Evolutionary conservation across 2,888 invertebrate genomes (phyloP).

Genomic region (Hoplodrina blanda): DNA sequence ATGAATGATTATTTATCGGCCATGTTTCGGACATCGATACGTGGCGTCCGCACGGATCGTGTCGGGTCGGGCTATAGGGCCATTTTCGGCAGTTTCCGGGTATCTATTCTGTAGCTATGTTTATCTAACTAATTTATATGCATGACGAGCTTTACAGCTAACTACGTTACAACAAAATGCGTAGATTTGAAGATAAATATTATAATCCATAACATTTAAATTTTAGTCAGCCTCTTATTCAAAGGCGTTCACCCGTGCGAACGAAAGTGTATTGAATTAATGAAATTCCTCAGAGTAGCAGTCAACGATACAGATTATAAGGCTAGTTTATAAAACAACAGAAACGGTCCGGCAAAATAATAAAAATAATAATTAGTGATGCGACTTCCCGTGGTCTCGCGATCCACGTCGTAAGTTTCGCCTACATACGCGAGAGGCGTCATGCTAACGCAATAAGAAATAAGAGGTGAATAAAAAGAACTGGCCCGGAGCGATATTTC

Average conservation of each 20-base stretch:
- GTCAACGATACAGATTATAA: slow-evolving; percentile 41
- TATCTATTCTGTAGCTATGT: slow-evolving; percentile 68
- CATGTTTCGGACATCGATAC: slow-evolving; percentile 79
- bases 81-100: slow-evolving; percentile 85
- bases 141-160: slow-evolving; percentile 70
- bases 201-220: slow-evolving; percentile 41
- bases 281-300: slow-evolving; percentile 43
- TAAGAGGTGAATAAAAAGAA: slow-evolving; percentile 77
- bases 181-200: slow-evolving; percentile 65
- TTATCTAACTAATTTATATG: slow-evolving; percentile 76
- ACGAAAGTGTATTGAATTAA: slow-evolving; percentile 47
- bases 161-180: slow-evolving; percentile 71
- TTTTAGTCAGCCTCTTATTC: slow-evolving; percentile 42
- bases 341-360: slow-evolving; percentile 53
- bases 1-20: slow-evolving; percentile 85
- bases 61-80: slow-evolving; percentile 68
- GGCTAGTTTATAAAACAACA: slow-evolving; percentile 52
- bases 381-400: slow-evolving; percentile 71
- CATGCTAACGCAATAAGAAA: slow-evolving; percentile 79
- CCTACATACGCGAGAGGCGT: slow-evolving; percentile 75
- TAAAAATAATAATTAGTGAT: slow-evolving; percentile 80
- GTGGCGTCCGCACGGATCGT: slow-evolving; percentile 71
- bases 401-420: slow-evolving; percentile 74
- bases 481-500: slow-evolving; percentile 75
- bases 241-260: slow-evolving; percentile 44